Base-by-base conservation (phyloP, 2,113 vertebrate genomes). In the Xenopus laevis region DNA sequence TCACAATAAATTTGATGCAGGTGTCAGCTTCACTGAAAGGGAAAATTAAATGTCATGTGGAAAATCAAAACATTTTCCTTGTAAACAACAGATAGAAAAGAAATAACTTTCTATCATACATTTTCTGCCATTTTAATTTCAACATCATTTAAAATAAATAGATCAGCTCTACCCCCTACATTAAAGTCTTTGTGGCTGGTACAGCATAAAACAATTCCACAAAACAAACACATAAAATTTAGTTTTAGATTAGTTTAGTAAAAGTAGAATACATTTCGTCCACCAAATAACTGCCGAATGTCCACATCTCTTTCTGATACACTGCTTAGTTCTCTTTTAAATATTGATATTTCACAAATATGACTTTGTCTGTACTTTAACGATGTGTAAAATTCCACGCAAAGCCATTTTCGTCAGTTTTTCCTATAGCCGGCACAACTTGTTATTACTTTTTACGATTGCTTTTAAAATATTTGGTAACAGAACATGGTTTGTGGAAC, bases 331-430 rank as follows among this genome's bases (percentile, higher is more conserved):
- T 46, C 47, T 65, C 10, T 13, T 16, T 21, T 33, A 18, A 33
- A 20, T 46, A 40, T 18, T 16, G 13, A 18, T 12, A 46, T 17
- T 45, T 65, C 7, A 65, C 63, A 44, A 65, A 46, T 46, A 46
- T 45, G 33, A 45, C 40, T 65, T 44, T 65, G 40, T 20, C 44
- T 65, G 63, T 13, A 65, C 3, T 62, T 46, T 76, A 76, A 76
- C 47, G 59, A 76, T 76, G 58, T 63, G 27, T 23, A 69, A 68
- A 65, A 69, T 62, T 62, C 73, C 65, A 76, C 53, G 50, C 62
- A 40, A 53, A 63, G 17, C 60, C 33, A 27, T 68, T 55, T 69
- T 47, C 21, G n/a, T 68, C 65, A 52, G 45, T 47, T 44, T 75
- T 75, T 55, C 58, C 72, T 58, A 21, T 62, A 62, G 21, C 30